Percentiles rank a stretch among this genome's conserved stretches.
Conservation (phyloP, 2,888 invertebrate species). For the Myopa tessellatipennis region DNA sequence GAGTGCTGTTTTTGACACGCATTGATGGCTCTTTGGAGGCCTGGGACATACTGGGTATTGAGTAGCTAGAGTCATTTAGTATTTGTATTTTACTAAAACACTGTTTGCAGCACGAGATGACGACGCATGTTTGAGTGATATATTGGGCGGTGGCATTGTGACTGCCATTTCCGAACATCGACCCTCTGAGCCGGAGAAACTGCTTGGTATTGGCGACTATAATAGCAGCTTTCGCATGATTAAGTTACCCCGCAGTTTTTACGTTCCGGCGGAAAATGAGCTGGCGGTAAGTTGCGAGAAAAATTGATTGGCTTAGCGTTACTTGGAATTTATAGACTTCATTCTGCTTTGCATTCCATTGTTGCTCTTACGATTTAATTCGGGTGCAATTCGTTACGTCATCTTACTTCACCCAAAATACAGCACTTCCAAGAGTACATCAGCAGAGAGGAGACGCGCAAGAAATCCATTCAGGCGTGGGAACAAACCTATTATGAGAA, state of each 20-base stretch:
- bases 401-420: constrained; percentile 32
- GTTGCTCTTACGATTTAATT: too few relatives aligned
- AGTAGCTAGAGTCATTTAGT: neutral
- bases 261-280: constrained; percentile 68
- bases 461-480: constrained; percentile 69
- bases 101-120: constrained; percentile 63
- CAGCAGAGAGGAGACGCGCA: constrained; percentile 68
- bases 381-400: too few relatives aligned
- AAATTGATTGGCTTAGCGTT: too few relatives aligned
- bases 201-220: constrained; percentile 76
- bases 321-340: too few relatives aligned
- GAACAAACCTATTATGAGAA: constrained; percentile 72
- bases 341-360: too few relatives aligned
- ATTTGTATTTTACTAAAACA: neutral
- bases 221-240: constrained; percentile 78
- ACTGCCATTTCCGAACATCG: constrained; percentile 74
- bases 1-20: constrained; percentile 77
- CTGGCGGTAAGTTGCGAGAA: constrained; percentile 56
- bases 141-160: constrained; percentile 76
- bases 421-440: constrained; percentile 68
- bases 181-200: constrained; percentile 71
- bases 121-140: constrained; percentile 74
- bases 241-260: constrained; percentile 71
- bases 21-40: constrained; percentile 82
- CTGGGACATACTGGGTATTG: constrained; percentile 78